Evolutionary conservation across 2,797 vertebrate species (phyloP), one percentile per base, ranked within the genome.

Genomic region (Acrossocheilus wenchowensis): DNA sequence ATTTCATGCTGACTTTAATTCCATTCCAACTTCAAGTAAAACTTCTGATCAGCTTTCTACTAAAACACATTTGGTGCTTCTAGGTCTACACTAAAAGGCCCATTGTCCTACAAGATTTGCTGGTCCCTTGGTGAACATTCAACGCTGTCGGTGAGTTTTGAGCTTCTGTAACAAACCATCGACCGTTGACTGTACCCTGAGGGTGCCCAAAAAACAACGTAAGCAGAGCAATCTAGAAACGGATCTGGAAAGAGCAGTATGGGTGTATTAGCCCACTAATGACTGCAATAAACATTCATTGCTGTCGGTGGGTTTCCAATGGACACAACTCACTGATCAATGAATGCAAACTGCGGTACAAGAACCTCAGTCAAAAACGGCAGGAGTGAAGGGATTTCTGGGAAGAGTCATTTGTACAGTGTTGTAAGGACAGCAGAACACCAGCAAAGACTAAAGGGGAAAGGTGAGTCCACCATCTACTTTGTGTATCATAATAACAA

Each of bases 131-230:
- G 96, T 89, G 96, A 99, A 99, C 98, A 99, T 99, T 99, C 98
- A 99, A 99, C 98, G 98, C 98, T 99, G 98, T 99, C 98, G 98
- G 98, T 99, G 98, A 99, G 98, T 99, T 99, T 90, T 98, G 95
- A 93, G 94, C 95, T 94, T 95, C 93, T 94, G 88, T 95, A 87
- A 94, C 92, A 99, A 99, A 99, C 98, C 98, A 99, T 98, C 96
- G 97, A 98, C 96, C 98, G 98, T 99, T 99, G 98, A 98, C 96
- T 99, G 98, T 99, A 98, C 98, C 98, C 96, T 96, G 97, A 96
- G 97, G 94, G 95, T 82, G 50, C 43, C 85, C 73, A 80, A 84
- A 83, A n/a, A 39, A 14, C 77, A 0, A 15, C 66, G 11, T 6
- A 39, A 62, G 39, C 5, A 6, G 60, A 52, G 68, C 75, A 64